These are phyloP conservation scores for Benthosema pterotum DNA, from an alignment of 2,797 vertebrate genomes.

Conservation along the genomic window DNA sequence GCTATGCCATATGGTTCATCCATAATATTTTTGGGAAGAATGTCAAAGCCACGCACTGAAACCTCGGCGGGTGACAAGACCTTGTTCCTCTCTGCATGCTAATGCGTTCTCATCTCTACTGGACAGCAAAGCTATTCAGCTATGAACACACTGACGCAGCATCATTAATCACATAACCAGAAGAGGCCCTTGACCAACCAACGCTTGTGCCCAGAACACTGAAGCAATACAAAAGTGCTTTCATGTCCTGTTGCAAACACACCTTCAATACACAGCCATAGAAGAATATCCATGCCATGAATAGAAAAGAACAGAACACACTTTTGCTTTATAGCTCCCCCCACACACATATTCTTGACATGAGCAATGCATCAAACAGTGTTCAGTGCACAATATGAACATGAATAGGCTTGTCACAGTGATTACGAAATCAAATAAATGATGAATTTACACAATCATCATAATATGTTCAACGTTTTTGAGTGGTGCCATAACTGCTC, in stretches of 20 bases:
- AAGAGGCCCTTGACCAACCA: background rate
- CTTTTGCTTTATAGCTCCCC: too few relatives aligned
- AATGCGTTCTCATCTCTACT: constrained; percentile 14
- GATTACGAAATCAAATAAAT: too few relatives aligned
- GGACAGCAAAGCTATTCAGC: constrained; percentile 4
- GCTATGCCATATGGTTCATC: background rate
- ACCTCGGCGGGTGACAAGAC: background rate
- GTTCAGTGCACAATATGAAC: background rate
- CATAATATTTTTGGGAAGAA: background rate
- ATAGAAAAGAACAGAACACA: too few relatives aligned
- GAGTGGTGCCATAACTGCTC: too few relatives aligned
- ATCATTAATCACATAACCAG: constrained; percentile 4
- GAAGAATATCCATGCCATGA: too few relatives aligned
- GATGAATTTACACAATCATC: too few relatives aligned
- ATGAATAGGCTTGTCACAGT: too few relatives aligned
- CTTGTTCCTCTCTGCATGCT: constrained; percentile 1
- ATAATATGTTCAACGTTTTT: too few relatives aligned
- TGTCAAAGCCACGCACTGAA: background rate
- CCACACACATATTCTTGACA: background rate
- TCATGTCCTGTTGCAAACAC: background rate
- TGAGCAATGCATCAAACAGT: background rate
- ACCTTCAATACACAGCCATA: too few relatives aligned
- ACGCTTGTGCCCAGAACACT: background rate
- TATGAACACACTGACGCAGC: background rate
- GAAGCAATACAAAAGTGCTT: background rate